phyloP scores from a whole-genome alignment of 1,140 invertebrate species.

The Saccostrea cuccullata region DNA sequence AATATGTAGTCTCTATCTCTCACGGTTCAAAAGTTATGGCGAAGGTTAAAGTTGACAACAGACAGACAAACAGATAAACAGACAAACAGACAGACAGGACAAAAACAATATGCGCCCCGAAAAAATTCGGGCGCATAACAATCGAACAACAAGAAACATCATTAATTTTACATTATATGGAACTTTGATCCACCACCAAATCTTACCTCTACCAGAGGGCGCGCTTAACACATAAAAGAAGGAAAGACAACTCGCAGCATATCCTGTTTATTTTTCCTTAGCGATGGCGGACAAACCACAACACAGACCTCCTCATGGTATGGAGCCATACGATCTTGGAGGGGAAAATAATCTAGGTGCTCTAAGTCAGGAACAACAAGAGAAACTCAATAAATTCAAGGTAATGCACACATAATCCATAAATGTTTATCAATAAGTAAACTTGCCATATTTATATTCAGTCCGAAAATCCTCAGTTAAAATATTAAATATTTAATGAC shows the following conservation, averaged over 20 bases:
- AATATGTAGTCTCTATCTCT: too few species aligned
- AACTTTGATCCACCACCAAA: background rate
- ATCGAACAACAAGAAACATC: too few species aligned
- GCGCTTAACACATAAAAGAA: background rate
- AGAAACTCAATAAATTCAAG: conserved; percentile 76
- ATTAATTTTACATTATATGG: background rate
- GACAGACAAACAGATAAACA: too few species aligned
- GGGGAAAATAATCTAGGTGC: conserved; percentile 71
- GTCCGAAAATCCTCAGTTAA: conserved; percentile 11
- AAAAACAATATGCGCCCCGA: too few species aligned
- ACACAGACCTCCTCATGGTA: conserved; percentile 72
- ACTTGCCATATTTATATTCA: background rate
- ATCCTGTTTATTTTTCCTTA: conserved; percentile 22
- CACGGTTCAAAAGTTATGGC: too few species aligned
- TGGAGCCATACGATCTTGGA: conserved; percentile 76
- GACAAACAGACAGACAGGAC: too few species aligned
- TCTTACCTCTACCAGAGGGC: background rate
- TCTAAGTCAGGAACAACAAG: conserved; percentile 73
- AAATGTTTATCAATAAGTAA: background rate
- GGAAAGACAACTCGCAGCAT: background rate
- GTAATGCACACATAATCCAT: conserved; percentile 29
- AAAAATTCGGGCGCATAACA: too few species aligned
- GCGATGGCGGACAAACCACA: conserved; percentile 73
- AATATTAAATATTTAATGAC: background rate
- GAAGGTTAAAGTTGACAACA: too few species aligned